Evolutionary conservation across 2,113 vertebrate genomes (phyloP).

Genomic region (Rhinopomastus cyanomelas): DNA sequence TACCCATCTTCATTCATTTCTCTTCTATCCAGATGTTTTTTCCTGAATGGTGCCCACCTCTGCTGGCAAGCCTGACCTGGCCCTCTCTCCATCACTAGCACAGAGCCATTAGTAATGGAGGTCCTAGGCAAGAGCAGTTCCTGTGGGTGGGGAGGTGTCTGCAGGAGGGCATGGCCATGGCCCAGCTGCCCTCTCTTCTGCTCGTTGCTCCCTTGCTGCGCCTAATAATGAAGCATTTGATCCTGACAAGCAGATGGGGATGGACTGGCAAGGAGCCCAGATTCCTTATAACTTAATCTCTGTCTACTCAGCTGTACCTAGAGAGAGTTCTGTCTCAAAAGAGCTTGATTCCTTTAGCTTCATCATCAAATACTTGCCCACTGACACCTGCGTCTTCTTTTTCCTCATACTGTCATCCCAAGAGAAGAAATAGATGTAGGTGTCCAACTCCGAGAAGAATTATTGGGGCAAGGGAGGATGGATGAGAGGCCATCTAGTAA

Average conservation of each 20-base stretch:
- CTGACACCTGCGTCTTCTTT: neutral
- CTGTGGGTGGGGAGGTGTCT: neutral
- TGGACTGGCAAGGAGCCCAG: conserved; percentile 23
- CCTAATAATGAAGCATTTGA: neutral
- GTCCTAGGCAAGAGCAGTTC: neutral
- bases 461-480: neutral
- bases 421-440: neutral
- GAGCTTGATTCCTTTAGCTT: conserved; percentile 11
- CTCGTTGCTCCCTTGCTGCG: neutral
- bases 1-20: neutral
- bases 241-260: conserved; percentile 25
- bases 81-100: neutral
- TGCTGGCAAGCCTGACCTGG: neutral
- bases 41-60: neutral
- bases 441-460: neutral
- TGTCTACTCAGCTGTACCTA: conserved; percentile 26
- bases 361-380: neutral
- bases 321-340: conserved; percentile 34
- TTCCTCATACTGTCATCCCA: neutral
- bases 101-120: neutral
- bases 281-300: conserved; percentile 42
- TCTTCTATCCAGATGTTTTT: neutral
- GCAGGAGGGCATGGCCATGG: neutral
- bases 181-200: neutral
- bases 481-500: neutral